Evolutionary conservation across 2,888 invertebrate species (phyloP), one percentile per base, ranked within the genome.

Genomic region (Idaea aversata): DNA sequence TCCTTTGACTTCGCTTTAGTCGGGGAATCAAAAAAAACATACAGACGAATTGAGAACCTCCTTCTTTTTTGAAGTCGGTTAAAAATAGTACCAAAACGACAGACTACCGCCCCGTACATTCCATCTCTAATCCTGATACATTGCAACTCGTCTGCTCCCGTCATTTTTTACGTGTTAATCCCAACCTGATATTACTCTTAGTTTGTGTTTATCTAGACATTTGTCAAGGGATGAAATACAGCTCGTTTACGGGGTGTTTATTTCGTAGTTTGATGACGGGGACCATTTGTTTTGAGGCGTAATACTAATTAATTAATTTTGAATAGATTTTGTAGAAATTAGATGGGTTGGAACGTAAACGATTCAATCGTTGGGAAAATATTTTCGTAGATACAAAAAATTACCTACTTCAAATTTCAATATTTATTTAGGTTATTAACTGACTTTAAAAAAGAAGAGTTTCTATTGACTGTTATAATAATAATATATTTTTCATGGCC

Each of bases 161-260:
- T 80, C 80, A 84, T 84, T 84, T 82, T 84, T 84, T 82, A 82
- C 74, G 72, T 79, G 78, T 78, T 85, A 83, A 84, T 83, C 83
- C 78, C 68, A 69, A 69, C 47, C 66, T 71, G 79, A 74, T 80
- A 80, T 84, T 77, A 75, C 74, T 77, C 78, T 75, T 76, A 75
- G 77, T 83, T 83, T 78, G 72, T 77, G 72, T 80, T 81, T 78
- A 80, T 82, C 77, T 74, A 62, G 57, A 68, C 75, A 78, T 82
- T 81, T 77, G 75, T 81, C 72, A 67, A 2, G 67, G 74, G 77
- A 76, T 76, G 64, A 76, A 75, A 69, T 73, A 67, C 70, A 69
- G 57, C 59, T 64, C n/a, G 59, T 69, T 62, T 65, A 69, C 65
- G 63, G 57, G 62, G 47, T 34, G 36, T 58, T 60, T 59, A 34